Percentiles rank a stretch among this genome's conserved stretches.
Conservation (phyloP, 2,113 vertebrate genomes). For the Charadrius vociferus region DNA sequence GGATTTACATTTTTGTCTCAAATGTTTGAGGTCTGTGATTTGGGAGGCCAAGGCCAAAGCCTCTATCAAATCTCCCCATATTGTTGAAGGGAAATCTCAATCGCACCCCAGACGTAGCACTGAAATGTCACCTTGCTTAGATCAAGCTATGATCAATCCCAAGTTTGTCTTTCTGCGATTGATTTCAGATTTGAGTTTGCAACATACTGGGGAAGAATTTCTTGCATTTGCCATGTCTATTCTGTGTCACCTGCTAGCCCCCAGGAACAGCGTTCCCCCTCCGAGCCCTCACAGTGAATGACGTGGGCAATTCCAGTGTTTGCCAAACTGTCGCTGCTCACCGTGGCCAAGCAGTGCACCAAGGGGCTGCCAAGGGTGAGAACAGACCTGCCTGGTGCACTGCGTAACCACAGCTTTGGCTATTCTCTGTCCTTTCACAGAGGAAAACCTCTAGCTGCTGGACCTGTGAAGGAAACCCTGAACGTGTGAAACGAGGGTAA, state of each 20-base stretch:
- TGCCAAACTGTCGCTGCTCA: background rate
- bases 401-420: background rate
- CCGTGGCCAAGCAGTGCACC: background rate
- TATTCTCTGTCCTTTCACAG: background rate
- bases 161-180: background rate
- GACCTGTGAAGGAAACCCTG: background rate
- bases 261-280: background rate
- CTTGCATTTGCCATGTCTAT: background rate
- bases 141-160: background rate
- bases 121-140: background rate
- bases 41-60: background rate
- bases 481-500: rapidly evolving
- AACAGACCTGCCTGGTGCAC: background rate
- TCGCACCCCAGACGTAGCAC: rapidly evolving
- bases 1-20: background rate
- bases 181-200: background rate
- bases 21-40: background rate
- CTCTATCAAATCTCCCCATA: background rate
- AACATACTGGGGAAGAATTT: background rate
- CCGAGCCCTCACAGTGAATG: background rate
- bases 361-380: background rate
- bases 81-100: background rate
- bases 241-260: background rate
- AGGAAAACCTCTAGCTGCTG: background rate
- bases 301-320: background rate